Base-by-base conservation (phyloP, 2,113 vertebrate species). In the Elephantulus edwardii region DNA sequence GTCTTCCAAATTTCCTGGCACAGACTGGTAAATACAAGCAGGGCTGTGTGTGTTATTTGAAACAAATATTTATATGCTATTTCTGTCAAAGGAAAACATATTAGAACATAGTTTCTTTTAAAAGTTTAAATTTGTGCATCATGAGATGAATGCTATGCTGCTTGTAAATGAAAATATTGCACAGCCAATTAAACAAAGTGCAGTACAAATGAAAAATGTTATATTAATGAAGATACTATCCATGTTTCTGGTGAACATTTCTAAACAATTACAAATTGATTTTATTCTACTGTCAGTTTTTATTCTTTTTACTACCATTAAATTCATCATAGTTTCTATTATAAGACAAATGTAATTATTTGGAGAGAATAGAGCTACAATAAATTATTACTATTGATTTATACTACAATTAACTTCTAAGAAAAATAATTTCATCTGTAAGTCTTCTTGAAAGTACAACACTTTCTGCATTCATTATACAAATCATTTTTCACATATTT, bases 331-430 rank as follows among this genome's bases (percentile, higher is more conserved):
- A 64, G 11, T 66, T 86, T 72, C 26, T 83, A 60, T 78, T 91
- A 80, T 82, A 13, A 85, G 66, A 58, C 40, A 86, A 78, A 86
- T 93, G 19, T 42, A 86, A 83, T 90, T 95, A 83, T 90, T 90
- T 82, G 1, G 19, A 38, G 16, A 1, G 17, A 86, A 88, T 38
- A 89, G 33, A 88, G 54, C n/a, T 60, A 90, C 94, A 80, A 79
- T 90, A 80, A 81, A 90, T 82, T 85, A 90, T 46, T 90, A 75
- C 81, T 16, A 74, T 0, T 81, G 83, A 90, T 90, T 77, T 90
- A 87, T 52, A 91, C 58, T 87, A 46, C 19, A 74, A 83, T 90
- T 91, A 94, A 86, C 26, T 88, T n/a, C 46, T 24, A 38, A 44
- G 44, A 74, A 13, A 90, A 90, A 68, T 68, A 66, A 83, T 89